phyloP scores from a whole-genome alignment of 2,113 vertebrate genomes.

The Cyphomyrus plagiostoma region DNA sequence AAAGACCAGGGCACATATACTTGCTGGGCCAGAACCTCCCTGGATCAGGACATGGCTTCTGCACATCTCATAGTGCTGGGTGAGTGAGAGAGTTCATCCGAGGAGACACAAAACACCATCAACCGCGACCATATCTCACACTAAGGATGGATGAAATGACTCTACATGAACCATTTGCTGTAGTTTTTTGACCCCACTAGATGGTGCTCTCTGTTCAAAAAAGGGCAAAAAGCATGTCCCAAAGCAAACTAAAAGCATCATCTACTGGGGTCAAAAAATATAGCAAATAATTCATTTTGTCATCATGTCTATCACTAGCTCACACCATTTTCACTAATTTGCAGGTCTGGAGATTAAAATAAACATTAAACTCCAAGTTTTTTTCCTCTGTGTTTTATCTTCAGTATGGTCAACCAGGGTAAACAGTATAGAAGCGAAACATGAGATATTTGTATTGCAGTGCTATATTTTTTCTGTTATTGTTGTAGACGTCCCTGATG shows the following conservation, averaged over 20 bases:
- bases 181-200: neutral
- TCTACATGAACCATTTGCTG: neutral
- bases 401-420: neutral
- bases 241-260: neutral
- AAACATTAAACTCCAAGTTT: neutral
- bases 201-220: neutral
- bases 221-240: neutral
- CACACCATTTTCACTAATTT: neutral
- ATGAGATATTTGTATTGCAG: too few relatives aligned
- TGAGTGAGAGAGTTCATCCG: constrained; percentile 50
- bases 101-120: neutral
- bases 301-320: neutral
- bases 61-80: constrained; percentile 72
- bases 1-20: constrained; percentile 75
- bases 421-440: neutral
- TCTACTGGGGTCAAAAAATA: neutral
- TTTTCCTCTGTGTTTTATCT: neutral
- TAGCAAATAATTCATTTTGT: neutral
- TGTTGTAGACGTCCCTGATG: constrained; percentile 76
- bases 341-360: neutral
- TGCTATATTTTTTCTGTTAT: constrained; percentile 16
- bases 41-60: constrained; percentile 60
- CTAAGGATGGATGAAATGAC: neutral
- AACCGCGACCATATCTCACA: neutral
- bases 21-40: constrained; percentile 70